phyloP scores from a whole-genome alignment of 2,797 vertebrate species.

The Limnodromus scolopaceus region DNA sequence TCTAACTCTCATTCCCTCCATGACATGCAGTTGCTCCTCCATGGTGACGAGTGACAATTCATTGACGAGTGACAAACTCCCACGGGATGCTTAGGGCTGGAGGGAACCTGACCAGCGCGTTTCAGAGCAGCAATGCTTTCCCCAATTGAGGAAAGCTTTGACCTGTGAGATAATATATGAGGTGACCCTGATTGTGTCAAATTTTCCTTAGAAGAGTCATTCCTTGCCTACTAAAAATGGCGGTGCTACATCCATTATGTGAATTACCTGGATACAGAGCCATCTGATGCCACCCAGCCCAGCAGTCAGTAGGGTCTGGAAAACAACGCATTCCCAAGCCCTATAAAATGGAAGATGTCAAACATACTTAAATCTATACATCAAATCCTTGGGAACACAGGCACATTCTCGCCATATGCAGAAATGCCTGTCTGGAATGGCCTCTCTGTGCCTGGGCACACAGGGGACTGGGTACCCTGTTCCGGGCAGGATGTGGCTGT shows the following conservation, averaged over 20 bases:
- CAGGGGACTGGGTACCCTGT: background rate
- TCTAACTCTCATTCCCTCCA: background rate
- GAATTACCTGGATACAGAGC: background rate
- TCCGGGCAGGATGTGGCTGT: background rate
- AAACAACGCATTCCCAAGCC: background rate
- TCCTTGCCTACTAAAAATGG: background rate
- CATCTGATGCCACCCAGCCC: background rate
- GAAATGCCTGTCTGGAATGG: background rate
- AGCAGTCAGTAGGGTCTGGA: background rate
- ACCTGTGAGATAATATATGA: background rate
- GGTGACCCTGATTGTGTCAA: too few relatives aligned
- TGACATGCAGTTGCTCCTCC: background rate
- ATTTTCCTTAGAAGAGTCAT: background rate
- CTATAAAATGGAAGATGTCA: background rate
- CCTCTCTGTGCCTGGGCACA: background rate
- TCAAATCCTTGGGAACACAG: background rate
- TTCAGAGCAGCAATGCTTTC: background rate
- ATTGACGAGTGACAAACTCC: background rate
- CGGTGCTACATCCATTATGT: accelerated
- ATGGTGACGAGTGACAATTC: accelerated
- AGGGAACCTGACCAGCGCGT: background rate
- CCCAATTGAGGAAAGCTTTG: background rate
- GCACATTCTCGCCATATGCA: accelerated
- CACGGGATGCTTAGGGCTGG: background rate
- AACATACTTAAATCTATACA: background rate